Conservation (phyloP, 2,888 invertebrate species). For the Tipula lateralis region DNA sequence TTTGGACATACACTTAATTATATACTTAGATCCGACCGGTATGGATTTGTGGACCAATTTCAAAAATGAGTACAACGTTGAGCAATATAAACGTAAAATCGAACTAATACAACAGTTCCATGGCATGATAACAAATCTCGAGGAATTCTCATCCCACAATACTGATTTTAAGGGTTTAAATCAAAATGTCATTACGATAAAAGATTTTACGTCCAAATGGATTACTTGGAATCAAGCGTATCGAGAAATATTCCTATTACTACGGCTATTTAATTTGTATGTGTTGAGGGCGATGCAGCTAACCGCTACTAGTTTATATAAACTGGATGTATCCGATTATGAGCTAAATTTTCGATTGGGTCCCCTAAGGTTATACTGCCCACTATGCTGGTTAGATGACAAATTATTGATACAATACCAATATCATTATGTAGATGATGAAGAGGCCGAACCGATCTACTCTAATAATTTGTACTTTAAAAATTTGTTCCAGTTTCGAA, state of each 20-base stretch:
- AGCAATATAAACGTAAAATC: not conserved
- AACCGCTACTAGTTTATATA: not conserved
- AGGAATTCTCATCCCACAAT: not conserved
- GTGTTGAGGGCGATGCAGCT: not conserved
- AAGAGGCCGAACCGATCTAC: not conserved
- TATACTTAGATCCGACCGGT: not conserved
- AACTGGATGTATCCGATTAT: not conserved
- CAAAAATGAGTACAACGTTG: not conserved
- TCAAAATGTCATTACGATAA: not conserved
- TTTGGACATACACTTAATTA: not conserved
- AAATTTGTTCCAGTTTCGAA: not conserved
- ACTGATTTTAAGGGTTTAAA: not conserved
- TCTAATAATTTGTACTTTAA: not conserved
- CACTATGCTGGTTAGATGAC: not conserved
- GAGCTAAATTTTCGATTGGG: not conserved
- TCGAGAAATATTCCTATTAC: not conserved
- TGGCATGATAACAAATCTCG: not conserved
- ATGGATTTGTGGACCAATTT: not conserved
- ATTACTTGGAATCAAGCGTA: not conserved
- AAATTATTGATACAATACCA: not conserved
- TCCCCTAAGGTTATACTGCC: not conserved
- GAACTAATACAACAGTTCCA: not conserved
- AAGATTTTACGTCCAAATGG: not conserved
- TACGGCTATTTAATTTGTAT: not conserved
- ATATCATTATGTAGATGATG: not conserved